Evolutionary conservation across 23 tunicate species (phyloP).

Genomic region (Corella eumyota): DNA sequence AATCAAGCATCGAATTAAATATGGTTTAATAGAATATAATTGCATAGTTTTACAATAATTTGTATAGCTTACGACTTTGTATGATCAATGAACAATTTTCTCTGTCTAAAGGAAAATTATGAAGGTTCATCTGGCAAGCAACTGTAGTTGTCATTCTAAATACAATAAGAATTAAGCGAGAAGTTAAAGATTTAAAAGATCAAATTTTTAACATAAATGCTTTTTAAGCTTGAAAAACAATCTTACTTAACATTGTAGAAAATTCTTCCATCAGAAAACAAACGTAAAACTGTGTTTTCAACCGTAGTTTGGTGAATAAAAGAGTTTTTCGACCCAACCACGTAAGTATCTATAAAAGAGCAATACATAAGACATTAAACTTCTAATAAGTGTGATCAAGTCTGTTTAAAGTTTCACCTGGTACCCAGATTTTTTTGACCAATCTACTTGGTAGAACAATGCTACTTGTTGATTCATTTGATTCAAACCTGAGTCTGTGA

Average conservation of each 20-base stretch:
- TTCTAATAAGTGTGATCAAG: too few species aligned
- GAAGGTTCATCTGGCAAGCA: constrained; percentile 85
- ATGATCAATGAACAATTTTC: constrained; percentile 66
- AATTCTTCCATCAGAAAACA: constrained; percentile 50
- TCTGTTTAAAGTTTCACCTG: too few species aligned
- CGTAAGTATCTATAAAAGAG: constrained; percentile 45
- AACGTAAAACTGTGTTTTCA: constrained; percentile 54
- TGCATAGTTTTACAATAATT: too few species aligned
- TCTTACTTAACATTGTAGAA: constrained; percentile 56
- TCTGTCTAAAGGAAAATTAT: constrained; percentile 84
- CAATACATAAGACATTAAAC: neutral
- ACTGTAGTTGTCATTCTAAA: constrained; percentile 84
- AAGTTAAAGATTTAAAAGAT: too few species aligned
- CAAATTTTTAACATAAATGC: too few species aligned
- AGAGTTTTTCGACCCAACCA: constrained; percentile 80
- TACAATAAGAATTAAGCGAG: neutral
- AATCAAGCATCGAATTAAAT: too few species aligned
- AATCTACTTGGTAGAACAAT: constrained; percentile 79
- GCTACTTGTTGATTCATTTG: constrained; percentile 7
- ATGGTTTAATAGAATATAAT: too few species aligned
- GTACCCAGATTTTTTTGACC: constrained; percentile 68
- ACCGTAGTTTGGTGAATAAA: constrained; percentile 68
- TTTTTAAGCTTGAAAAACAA: too few species aligned
- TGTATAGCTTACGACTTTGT: constrained; percentile 80
- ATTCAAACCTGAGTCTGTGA: constrained; percentile 30